Evolutionary conservation across 1,140 invertebrate species (phyloP).

Genomic region (Bombyx mori): DNA sequence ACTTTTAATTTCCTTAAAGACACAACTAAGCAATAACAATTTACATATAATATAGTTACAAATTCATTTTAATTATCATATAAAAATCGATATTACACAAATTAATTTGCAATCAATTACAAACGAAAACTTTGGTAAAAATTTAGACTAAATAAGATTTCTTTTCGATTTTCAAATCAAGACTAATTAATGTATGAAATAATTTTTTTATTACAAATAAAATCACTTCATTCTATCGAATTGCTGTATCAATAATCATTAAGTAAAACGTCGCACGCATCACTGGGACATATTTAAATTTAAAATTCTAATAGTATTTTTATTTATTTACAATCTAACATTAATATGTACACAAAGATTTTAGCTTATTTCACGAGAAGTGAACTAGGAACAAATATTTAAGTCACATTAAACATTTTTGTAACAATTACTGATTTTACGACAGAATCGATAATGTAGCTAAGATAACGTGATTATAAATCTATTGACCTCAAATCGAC

Average conservation of each 20-base stretch:
- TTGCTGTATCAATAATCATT: too few species aligned
- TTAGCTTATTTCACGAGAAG: conserved; percentile 28
- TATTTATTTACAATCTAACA: conserved; percentile 1
- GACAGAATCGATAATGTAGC: too few species aligned
- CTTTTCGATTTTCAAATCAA: too few species aligned
- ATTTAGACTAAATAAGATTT: conserved; percentile 35
- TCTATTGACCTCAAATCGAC: too few species aligned
- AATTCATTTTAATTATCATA: conserved; percentile 10
- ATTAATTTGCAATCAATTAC: conserved; percentile 21
- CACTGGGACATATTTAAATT: too few species aligned
- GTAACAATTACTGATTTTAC: too few species aligned
- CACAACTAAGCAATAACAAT: conserved; percentile 1
- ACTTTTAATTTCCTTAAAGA: conserved; percentile 15
- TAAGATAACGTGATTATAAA: too few species aligned
- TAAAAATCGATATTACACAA: conserved; percentile 16
- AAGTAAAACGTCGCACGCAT: too few species aligned
- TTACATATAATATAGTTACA: conserved; percentile 19
- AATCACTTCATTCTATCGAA: too few species aligned
- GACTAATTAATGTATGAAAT: too few species aligned
- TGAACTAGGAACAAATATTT: conserved; percentile 34
- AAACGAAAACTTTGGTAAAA: conserved; percentile 39
- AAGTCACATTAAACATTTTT: conserved; percentile 12
- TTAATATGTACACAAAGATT: conserved; percentile 6
- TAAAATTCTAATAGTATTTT: too few species aligned
- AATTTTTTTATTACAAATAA: too few species aligned